Evolutionary conservation across 2,888 invertebrate genomes (phyloP), one percentile per base, ranked within the genome.

Genomic region (Scaptomyza cyrtandrae): DNA sequence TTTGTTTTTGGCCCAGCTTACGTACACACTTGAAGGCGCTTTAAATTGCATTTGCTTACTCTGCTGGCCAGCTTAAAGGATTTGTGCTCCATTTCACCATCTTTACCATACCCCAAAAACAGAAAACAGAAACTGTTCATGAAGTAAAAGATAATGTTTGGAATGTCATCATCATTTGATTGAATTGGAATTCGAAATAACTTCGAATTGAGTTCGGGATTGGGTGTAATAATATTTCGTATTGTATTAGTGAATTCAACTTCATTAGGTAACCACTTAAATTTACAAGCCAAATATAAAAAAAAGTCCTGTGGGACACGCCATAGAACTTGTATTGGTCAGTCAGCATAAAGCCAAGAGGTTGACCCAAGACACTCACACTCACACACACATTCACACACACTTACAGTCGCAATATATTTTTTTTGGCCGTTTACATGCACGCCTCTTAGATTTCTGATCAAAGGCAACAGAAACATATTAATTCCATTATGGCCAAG

Each of bases 401-500:
- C 13, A 46, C 10, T 35, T 19, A 1, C 43, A 27, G 11, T 13
- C 29, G 35, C 14, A 52, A 37, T 52, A 24, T 24, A 24, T 37
- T 44, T 29, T 33, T 37, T 44, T 29, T 33, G n/a, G 1, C 29
- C 46, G 44, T 46, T 67, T 48, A 69, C 58, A 61, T 69, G 70
- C 58, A 24, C 55, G 63, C 59, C 52, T 52, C 45, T 59, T 68
- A 64, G 49, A 46, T 56, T 69, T 69, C 16, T 88, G 86, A 86
- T 84, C 86, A 88, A 86, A 83, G 84, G 56, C 70, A 86, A 67
- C 35, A 50, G 61, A 70, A 71, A 67, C 72, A 80, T 86, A 86
- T 84, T 84, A 86, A 76, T 86, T 68, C 80, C 79, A 86, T 84
- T 86, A 86, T 75, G 80, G 53, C 67, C 66, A 68, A 74, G 75